A percentile compares a stretch with the other conserved stretches of the same genome.
Evolutionary conservation across 2,888 invertebrate genomes (phyloP).

Genomic region (Eilema caniola): DNA sequence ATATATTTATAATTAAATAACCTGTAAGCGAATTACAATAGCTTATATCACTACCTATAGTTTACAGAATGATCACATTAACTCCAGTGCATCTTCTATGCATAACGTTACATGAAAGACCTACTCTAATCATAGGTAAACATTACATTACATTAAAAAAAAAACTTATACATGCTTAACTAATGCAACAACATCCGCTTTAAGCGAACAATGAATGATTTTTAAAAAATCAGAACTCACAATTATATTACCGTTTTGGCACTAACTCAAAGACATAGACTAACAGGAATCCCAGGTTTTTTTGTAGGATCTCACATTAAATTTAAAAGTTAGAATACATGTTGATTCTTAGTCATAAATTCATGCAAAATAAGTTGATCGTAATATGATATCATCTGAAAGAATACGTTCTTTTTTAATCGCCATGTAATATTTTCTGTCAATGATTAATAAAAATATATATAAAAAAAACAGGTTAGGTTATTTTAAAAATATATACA

Average conservation of each 20-base stretch:
- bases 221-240: constrained; percentile 63
- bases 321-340: not conserved
- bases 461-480: not conserved
- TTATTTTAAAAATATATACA: too few relatives aligned
- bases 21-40: constrained; percentile 36
- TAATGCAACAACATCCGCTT: constrained; percentile 73
- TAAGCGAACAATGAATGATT: constrained; percentile 68
- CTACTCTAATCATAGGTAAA: constrained; percentile 65
- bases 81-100: constrained; percentile 70
- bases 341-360: not conserved
- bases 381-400: not conserved
- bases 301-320: not conserved
- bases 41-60: constrained; percentile 42
- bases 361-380: not conserved
- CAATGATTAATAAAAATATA: not conserved
- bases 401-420: not conserved
- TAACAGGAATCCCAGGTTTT: constrained; percentile 42
- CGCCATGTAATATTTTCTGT: too few relatives aligned
- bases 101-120: constrained; percentile 62
- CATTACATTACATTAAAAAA: constrained; percentile 66
- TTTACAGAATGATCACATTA: constrained; percentile 76
- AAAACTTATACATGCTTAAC: constrained; percentile 56
- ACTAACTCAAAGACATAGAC: constrained; percentile 65
- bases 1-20: constrained; percentile 34
- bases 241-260: constrained; percentile 73